Base-by-base conservation (phyloP, 2,113 vertebrate genomes). In the Recurvirostra avosetta region DNA sequence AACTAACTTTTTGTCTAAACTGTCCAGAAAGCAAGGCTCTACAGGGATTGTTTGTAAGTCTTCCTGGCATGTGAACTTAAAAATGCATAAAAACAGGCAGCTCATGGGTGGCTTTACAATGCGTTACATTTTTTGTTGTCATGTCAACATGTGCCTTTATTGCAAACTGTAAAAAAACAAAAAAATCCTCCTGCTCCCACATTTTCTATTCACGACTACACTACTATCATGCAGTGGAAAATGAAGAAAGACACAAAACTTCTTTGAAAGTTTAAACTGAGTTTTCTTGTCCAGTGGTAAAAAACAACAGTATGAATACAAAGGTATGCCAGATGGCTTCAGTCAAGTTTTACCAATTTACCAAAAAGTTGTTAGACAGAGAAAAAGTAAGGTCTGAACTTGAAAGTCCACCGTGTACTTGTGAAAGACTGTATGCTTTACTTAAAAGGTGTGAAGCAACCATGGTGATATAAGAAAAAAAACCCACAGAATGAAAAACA, bases 381-480 rank as follows among this genome's bases (percentile, higher is more conserved):
- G 58, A 89, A 61, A 29, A 82, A 32, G 27, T 36, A 92, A 88
- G 87, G 72, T 77, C 79, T 86, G 62, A 92, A 92, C 12, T 23
- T 74, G 40, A 40, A 92, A 95, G 75, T 59, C 62, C 61, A 75
- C 4, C 49, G 27, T 78, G 76, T 78, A 75, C 65, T 94, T 94
- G 74, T 84, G 52, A 96, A 95, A 94, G 73, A 50, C 70, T 66
- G 36, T 71, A 68, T 88, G 79, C 78, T 72, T 94, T 93, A 83
- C 93, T 97, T 84, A 89, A 80, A 25, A 93, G 68, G 63, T 71
- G 74, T 75, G 59, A 97, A 96, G 66, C 34, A 92, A 90, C 32
- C 81, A 79, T 21, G 15, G 40, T 29, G 79, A 86, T 21, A 72
- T 11, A 73, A 95, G 50, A 55, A 74, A 95, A 84, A 84, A 56